Percentiles rank a stretch among this genome's conserved stretches.
Conservation (phyloP, 2,888 invertebrate genomes). For the Hanleya hanleyi region DNA sequence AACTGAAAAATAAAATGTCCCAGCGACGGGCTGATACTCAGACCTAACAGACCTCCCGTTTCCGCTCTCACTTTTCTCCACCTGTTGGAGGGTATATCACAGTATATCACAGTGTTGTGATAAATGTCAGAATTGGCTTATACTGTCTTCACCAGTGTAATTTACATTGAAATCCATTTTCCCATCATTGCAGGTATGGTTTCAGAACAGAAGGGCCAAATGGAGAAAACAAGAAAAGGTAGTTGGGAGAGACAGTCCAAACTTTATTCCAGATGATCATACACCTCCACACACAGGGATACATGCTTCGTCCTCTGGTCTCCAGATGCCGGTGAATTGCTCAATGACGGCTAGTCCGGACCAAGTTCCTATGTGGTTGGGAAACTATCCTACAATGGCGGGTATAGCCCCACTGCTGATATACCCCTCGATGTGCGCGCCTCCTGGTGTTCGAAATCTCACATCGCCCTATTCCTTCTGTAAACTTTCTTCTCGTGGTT, state of each 20-base stretch:
- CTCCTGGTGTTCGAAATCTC: neutral
- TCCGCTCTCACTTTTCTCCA: too few relatives aligned
- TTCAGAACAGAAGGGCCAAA: constrained; percentile 8
- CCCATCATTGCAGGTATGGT: constrained; percentile 1
- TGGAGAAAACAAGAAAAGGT: constrained; percentile 8
- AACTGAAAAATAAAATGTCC: too few relatives aligned
- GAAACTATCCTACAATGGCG: neutral
- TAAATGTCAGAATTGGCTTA: too few relatives aligned
- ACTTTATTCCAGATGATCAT: neutral
- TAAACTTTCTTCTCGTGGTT: neutral
- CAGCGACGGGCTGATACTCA: too few relatives aligned
- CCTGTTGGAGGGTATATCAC: too few relatives aligned
- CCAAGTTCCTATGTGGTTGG: neutral
- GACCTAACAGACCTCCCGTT: too few relatives aligned
- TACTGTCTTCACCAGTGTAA: too few relatives aligned
- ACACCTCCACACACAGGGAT: neutral
- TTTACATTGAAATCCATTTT: too few relatives aligned
- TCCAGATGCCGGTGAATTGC: neutral
- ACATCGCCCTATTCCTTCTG: neutral
- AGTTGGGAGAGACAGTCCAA: neutral
- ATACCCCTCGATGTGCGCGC: neutral
- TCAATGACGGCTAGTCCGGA: neutral
- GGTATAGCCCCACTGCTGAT: neutral
- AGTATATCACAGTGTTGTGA: too few relatives aligned
- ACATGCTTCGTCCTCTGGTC: neutral